Evolutionary conservation across 37 sponge, comb jelly and placozoan genomes (phyloP).

Genomic region (Halichondria panicea): DNA sequence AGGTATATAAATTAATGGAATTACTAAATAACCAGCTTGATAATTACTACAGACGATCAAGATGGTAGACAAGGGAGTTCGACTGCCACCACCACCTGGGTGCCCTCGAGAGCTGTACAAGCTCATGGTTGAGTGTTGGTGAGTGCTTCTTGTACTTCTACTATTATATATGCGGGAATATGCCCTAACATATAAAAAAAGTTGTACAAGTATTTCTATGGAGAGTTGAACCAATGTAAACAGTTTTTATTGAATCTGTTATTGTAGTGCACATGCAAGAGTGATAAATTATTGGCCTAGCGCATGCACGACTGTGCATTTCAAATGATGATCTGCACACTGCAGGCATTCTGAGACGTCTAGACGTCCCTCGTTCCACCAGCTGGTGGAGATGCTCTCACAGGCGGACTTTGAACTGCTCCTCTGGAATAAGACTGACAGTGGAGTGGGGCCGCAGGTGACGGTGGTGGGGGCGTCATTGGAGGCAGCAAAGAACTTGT

Average conservation of each 20-base stretch:
- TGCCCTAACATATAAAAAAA: no score
- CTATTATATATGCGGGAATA: no score
- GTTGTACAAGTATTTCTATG: no score
- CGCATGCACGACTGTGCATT: not conserved
- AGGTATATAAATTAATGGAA: not conserved
- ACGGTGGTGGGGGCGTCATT: constrained; percentile 42
- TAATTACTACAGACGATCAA: constrained; percentile 34
- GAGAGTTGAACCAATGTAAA: no score
- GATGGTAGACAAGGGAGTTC: constrained; percentile 2
- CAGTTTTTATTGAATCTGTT: no score
- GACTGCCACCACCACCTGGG: constrained; percentile 66
- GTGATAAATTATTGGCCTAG: not conserved
- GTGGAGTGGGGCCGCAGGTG: not conserved
- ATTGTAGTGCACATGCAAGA: no score
- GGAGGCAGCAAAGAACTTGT: constrained; percentile 17
- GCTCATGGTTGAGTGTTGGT: constrained; percentile 63
- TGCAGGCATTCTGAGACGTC: constrained; percentile 23
- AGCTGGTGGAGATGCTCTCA: constrained; percentile 23
- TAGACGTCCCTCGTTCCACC: constrained; percentile 24
- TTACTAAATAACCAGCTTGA: not conserved
- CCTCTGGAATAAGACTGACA: constrained; percentile 15
- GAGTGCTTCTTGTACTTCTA: not conserved
- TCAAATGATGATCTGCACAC: not conserved
- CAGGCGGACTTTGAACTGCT: constrained; percentile 21
- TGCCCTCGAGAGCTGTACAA: constrained; percentile 52